Evolutionary conservation across 2,888 invertebrate genomes (phyloP), one percentile per base, ranked within the genome.

Genomic region (Chrysomela aeneicollis): DNA sequence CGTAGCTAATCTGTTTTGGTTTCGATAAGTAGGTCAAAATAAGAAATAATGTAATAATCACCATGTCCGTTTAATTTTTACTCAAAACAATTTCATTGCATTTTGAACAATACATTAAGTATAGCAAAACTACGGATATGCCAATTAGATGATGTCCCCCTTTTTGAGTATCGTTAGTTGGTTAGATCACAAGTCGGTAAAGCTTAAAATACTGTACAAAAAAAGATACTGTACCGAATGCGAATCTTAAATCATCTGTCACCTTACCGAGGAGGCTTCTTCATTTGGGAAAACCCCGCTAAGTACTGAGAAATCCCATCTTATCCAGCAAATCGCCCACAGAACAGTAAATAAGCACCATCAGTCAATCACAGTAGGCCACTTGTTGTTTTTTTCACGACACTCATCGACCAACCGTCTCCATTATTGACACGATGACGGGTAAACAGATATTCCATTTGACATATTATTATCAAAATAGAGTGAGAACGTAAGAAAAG

Each of bases 261-360:
- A 71, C 67, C 78, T 78, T 78, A 79, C 78, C 78, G 75, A 73
- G 75, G 79, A 74, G 77, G 76, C 72, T 76, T 77, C 78, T 75
- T 78, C 79, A 79, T 79, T 79, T 77, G 62, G 58, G 62, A 59
- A 66, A 64, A 66, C 62, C 62, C 62, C 59, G 59, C 46, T 37
- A 71, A 71, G 63, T 64, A 67, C 66, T 64, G 64, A 59, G 59
- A 61, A 73, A 70, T 65, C 64, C 69, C 66, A 68, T 68, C 61
- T 59, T 63, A 64, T 64, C 61, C 58, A 66, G 68, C 64, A 61
- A 62, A 64, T 57, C 57, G 32, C 55, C 54, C 42, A 12, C 15
- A 42, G 15, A 42, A 42, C 42, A 42, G 15, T 42, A 42, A 42
- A 42, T 42, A 42, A 42, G 58, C 51, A 50, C 51, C 46, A 53